Conservation (phyloP, 2,888 invertebrate genomes). For the Euclidia mi region DNA sequence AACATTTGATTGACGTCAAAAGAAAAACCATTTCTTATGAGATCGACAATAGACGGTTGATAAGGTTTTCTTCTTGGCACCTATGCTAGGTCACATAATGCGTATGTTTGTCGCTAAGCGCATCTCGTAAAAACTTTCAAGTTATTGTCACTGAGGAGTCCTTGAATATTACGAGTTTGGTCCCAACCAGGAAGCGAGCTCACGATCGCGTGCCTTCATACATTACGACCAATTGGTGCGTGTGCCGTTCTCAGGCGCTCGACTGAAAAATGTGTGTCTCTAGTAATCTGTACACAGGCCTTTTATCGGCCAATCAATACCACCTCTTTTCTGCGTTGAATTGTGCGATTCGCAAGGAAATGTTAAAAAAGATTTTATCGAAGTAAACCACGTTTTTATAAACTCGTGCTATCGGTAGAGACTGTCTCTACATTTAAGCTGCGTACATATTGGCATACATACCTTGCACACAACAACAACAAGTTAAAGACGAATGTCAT, state of each 20-base stretch:
- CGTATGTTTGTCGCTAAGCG: constrained; percentile 35
- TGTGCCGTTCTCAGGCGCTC: constrained; percentile 68
- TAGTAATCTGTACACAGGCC: constrained; percentile 53
- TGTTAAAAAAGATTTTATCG: too few species aligned
- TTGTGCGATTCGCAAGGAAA: too few species aligned
- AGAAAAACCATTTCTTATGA: constrained; percentile 8
- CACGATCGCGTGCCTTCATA: constrained; percentile 72
- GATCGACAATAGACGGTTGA: neutral
- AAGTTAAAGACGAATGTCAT: too few species aligned
- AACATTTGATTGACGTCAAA: neutral
- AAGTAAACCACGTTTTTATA: too few species aligned
- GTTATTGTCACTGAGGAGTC: constrained; percentile 68
- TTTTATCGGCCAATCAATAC: constrained; percentile 75
- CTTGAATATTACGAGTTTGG: constrained; percentile 75
- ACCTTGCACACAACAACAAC: too few species aligned
- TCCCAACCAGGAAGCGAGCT: constrained; percentile 76
- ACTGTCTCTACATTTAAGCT: too few species aligned
- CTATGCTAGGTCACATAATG: constrained; percentile 19
- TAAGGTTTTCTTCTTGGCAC: constrained; percentile 3
- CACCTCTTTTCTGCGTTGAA: constrained; percentile 8
- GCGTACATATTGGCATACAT: too few species aligned
- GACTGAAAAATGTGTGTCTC: constrained; percentile 71
- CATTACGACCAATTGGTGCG: constrained; percentile 72
- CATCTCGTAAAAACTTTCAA: constrained; percentile 59
- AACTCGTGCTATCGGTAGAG: too few species aligned